Evolutionary conservation across 2,888 invertebrate genomes (phyloP), one percentile per base, ranked within the genome.

Genomic region (Pyrgus malvae): DNA sequence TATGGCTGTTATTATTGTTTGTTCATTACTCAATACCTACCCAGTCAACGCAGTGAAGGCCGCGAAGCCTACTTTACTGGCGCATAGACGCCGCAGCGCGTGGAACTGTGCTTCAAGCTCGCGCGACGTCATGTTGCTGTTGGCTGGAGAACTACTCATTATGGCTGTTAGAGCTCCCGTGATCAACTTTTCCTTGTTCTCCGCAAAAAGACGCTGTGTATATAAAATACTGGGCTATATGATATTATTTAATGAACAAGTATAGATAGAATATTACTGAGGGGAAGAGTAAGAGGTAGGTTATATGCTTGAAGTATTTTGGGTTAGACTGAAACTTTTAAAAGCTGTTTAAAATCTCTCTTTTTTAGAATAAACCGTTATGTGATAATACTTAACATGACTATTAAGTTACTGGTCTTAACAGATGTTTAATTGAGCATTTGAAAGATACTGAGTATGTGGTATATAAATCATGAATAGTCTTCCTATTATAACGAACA

Each of bases 111-210:
- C 96, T 85, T 99, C 99, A 27, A 98, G 83, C 72, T 97, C 96
- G 3, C 93, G 84, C 64, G 94, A 92, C 25, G 92, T 91, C 41
- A 94, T 79, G 55, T 80, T 90, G 29, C 90, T 66, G n/a, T 76
- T 76, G 0, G 82, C 64, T 0, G 81, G 63, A 2, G 78, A 71
- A 19, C 84, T 80, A 57, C 70, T 74, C 66, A 90, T 80, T 23
- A 99, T 90, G 0, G 97, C 93, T 67, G 94, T 94, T 62, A 99
- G 81, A n/a, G 98, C 98, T 25, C 94, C 95, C 27, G 96, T 94
- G 65, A 99, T 99, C 63, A 99, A 86, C 84, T 98, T 98, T 84
- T 99, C 99, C 79, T 99, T 99, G 87, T 99, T 99, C 88, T 99
- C 97, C 6, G 98, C 95, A 91, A 99, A 99, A 62, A 99, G 92